These are phyloP conservation scores for Latrodectus elegans DNA, from an alignment of 2,888 invertebrate species.

Conservation along the genomic window DNA sequence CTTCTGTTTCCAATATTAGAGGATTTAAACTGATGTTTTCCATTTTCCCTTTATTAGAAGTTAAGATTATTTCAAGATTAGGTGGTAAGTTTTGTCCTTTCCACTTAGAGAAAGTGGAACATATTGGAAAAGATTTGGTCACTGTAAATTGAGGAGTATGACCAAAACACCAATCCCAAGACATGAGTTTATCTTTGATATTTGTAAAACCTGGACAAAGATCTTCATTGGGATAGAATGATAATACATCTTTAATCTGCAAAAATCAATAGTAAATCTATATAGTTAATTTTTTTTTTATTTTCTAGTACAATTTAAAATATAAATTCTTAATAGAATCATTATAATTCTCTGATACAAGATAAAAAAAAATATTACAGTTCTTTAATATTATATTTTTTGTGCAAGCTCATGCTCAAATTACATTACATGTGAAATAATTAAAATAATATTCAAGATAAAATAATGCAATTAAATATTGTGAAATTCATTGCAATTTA, in stretches of 20 bases:
- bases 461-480: no score
- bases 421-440: no score
- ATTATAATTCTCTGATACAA: background rate
- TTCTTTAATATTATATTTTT: no score
- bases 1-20: conserved; percentile 27
- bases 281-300: no score
- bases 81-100: conserved; percentile 3
- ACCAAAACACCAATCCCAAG: conserved; percentile 93
- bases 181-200: conserved; percentile 81
- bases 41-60: conserved; percentile 30
- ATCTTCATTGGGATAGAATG: conserved; percentile 88
- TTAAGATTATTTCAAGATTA: conserved; percentile 23
- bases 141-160: conserved; percentile 85
- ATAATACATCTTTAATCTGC: conserved; percentile 18
- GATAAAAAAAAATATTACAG: background rate
- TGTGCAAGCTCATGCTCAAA: no score
- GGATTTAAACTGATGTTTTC: conserved; percentile 39
- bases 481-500: no score
- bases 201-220: conserved; percentile 87
- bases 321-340: no score
- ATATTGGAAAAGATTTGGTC: conserved; percentile 37
- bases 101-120: conserved; percentile 9
- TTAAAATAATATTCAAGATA: no score
- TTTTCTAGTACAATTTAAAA: no score
- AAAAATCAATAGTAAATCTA: background rate